Evolutionary conservation across 2,797 vertebrate genomes (phyloP), one percentile per base, ranked within the genome.

Genomic region (Chanos chanos): DNA sequence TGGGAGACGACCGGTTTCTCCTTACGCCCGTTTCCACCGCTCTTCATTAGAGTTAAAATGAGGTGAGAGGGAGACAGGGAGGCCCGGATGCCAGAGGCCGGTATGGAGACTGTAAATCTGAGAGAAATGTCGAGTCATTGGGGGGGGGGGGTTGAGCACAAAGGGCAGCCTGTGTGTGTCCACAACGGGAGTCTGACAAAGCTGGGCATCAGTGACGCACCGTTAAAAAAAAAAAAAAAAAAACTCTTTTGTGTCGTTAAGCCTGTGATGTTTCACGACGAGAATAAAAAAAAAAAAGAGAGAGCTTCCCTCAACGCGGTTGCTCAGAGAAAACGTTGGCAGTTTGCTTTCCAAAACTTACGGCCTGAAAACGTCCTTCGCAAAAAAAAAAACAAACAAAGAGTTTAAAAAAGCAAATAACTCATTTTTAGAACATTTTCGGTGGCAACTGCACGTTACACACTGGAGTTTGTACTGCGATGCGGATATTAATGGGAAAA

Each of bases 111-210:
- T 16, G 47, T 44, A 48, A 61, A 33, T 37, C 30, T 27, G 28
- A 3, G 34, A 66, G 55, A 66, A 63, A 45, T 45, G 73, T 54
- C 53, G 51, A 73, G 73, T 75, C 70, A 75, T 6, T 16, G 19
- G 24, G 43, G 24, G n/a, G n/a, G n/a, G n/a, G n/a, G n/a, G n/a
- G n/a, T n/a, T n/a, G n/a, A n/a, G 39, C 50, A 75, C 70, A 70
- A 71, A 65, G 69, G 53, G 57, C 33, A 51, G 36, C 36, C 66
- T 69, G 65, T 71, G 34, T 66, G 30, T 2, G 7, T 51, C 28
- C 51, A 64, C 47, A 48, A 43, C 49, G 18, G 50, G 47, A 50
- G 44, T 61, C 24, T 66, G 55, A 43, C 6, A 49, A 33, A 54
- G 36, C 41, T 45, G 25, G 12, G n/a, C 36, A 37, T 21, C 39